phyloP scores from a whole-genome alignment of 2,888 invertebrate species.

The Anodontia alba region DNA sequence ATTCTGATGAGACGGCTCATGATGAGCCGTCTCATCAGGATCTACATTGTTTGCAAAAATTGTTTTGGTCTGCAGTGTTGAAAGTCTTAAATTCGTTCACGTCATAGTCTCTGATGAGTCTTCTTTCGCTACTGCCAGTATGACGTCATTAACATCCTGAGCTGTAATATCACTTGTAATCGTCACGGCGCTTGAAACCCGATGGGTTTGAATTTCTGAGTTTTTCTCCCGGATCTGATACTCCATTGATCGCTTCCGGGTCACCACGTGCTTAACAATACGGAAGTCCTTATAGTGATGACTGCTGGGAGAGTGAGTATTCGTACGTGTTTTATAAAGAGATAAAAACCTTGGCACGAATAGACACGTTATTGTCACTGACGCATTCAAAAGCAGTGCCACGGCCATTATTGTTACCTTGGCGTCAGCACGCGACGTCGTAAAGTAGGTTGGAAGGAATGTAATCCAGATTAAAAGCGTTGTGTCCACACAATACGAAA shows the following conservation, averaged over 20 bases:
- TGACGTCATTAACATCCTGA: constrained; percentile 2
- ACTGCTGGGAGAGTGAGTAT: constrained; percentile 21
- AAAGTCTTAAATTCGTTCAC: too few relatives aligned
- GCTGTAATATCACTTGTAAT: constrained; percentile 19
- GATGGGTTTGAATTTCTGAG: not conserved
- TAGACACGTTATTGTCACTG: constrained; percentile 71
- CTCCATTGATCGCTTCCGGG: constrained; percentile 40
- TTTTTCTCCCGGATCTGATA: not conserved
- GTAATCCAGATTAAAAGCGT: constrained; percentile 72
- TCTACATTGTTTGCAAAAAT: too few relatives aligned
- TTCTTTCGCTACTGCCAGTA: not conserved
- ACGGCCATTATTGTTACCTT: constrained; percentile 68
- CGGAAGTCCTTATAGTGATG: constrained; percentile 52
- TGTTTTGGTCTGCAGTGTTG: too few relatives aligned
- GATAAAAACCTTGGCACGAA: constrained; percentile 76
- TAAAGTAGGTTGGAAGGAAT: constrained; percentile 73
- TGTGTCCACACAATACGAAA: constrained; percentile 76
- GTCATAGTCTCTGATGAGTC: not conserved
- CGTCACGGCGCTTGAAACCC: constrained; percentile 20
- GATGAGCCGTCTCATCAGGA: too few relatives aligned
- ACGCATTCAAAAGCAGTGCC: constrained; percentile 72
- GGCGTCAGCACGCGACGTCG: constrained; percentile 56
- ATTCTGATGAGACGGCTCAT: too few relatives aligned
- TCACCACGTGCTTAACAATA: constrained; percentile 57
- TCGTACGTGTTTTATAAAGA: constrained; percentile 52